These are phyloP conservation scores for Pygocentrus nattereri DNA, from an alignment of 2,797 vertebrate species.

Conservation along the genomic window DNA sequence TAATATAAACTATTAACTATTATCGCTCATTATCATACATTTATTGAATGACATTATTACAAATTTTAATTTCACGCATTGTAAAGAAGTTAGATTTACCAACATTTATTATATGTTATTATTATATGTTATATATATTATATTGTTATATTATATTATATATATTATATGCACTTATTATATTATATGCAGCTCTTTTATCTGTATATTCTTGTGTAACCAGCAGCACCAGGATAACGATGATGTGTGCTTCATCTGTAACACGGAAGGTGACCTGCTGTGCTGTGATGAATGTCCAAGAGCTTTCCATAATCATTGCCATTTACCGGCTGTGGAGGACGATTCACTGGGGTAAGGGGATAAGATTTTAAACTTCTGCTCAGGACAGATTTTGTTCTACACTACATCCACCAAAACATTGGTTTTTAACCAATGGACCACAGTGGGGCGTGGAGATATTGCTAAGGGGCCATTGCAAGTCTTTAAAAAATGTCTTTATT, in stretches of 20 bases:
- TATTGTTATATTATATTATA: too few species aligned
- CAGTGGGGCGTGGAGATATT: too few species aligned
- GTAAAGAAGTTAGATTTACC: neutral
- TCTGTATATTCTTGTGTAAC: neutral
- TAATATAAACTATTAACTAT: neutral
- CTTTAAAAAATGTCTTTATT: too few species aligned
- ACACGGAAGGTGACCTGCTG: conserved; percentile 48
- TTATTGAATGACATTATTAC: neutral
- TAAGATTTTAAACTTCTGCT: neutral
- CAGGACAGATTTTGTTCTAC: neutral
- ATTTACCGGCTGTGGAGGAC: conserved; percentile 66
- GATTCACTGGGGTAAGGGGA: conserved; percentile 57
- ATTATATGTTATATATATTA: too few species aligned
- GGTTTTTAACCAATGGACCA: too few species aligned
- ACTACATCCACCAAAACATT: too few species aligned
- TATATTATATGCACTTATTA: too few species aligned
- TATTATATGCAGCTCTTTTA: neutral
- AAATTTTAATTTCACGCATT: neutral
- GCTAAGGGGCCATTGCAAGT: too few species aligned
- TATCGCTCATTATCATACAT: neutral
- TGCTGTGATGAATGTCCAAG: conserved; percentile 74
- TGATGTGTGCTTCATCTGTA: conserved; percentile 73
- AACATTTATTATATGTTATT: too few species aligned
- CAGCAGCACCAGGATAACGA: conserved; percentile 73
- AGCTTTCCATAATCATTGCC: conserved; percentile 76